Conservation (phyloP, 2,888 invertebrate species). For the Andrena minutula region DNA sequence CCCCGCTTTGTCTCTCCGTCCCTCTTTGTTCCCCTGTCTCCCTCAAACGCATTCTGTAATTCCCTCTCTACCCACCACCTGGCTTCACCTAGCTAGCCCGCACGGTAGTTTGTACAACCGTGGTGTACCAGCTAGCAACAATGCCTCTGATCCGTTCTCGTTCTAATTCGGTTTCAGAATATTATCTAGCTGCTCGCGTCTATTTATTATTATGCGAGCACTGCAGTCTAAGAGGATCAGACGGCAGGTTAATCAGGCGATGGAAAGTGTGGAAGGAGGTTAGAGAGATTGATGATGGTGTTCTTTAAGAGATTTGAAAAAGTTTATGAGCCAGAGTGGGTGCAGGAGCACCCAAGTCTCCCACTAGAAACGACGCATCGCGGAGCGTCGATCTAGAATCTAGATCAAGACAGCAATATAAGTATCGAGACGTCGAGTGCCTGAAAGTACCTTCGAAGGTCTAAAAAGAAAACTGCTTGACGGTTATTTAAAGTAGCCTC, state of each 20-base stretch:
- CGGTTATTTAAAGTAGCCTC: not conserved
- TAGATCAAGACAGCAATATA: too few species aligned
- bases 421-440: not conserved
- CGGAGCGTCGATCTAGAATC: too few species aligned
- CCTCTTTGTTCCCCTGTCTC: not conserved
- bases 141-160: conserved; percentile 21
- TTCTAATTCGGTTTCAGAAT: not conserved
- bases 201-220: not conserved
- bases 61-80: not conserved
- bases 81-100: conserved; percentile 5
- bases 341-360: too few species aligned
- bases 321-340: too few species aligned
- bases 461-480: not conserved
- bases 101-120: conserved; percentile 18
- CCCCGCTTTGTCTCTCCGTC: not conserved
- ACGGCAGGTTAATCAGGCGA: too few species aligned
- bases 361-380: too few species aligned
- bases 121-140: conserved; percentile 16
- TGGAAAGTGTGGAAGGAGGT: too few species aligned
- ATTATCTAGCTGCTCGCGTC: not conserved
- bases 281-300: too few species aligned
- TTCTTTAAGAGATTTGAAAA: too few species aligned
- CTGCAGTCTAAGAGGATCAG: too few species aligned
- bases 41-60: not conserved
- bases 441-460: not conserved